These are phyloP conservation scores for Troides oblongomaculatus DNA, from an alignment of 2,888 invertebrate species.

Conservation along the genomic window DNA sequence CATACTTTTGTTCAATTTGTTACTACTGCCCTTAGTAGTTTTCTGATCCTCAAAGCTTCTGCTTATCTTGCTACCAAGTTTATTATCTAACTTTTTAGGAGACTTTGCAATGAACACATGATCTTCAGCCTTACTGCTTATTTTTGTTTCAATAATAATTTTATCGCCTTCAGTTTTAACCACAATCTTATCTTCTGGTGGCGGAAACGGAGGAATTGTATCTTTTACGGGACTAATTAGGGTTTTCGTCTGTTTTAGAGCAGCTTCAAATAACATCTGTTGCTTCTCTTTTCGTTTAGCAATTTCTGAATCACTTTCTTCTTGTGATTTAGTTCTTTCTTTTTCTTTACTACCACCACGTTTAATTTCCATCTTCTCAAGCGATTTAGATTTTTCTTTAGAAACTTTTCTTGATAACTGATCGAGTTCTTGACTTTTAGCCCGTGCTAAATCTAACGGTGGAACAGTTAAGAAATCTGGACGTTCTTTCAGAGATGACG, in stretches of 20 bases:
- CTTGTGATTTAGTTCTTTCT: slow-evolving; percentile 85
- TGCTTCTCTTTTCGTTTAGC: slow-evolving; percentile 87
- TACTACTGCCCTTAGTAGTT: slow-evolving; percentile 70
- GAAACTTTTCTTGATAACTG: slow-evolving; percentile 72
- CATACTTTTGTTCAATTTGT: slow-evolving; percentile 81
- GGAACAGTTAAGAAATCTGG: slow-evolving; percentile 77
- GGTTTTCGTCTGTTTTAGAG: slow-evolving; percentile 87
- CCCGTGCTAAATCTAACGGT: slow-evolving; percentile 78
- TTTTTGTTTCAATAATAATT: slow-evolving; percentile 85
- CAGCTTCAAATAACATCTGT: slow-evolving; percentile 87
- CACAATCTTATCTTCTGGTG: slow-evolving; percentile 86
- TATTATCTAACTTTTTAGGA: slow-evolving; percentile 84
- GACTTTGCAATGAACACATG: slow-evolving; percentile 88
- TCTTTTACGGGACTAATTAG: slow-evolving; percentile 87
- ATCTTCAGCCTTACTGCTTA: slow-evolving; percentile 86
- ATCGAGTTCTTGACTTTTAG: slow-evolving; percentile 82
- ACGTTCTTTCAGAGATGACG: slow-evolving; percentile 74
- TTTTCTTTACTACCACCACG: slow-evolving; percentile 77
- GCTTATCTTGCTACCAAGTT: slow-evolving; percentile 78
- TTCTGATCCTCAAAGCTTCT: slow-evolving; percentile 83
- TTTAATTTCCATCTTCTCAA: slow-evolving; percentile 83
- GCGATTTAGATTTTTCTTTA: slow-evolving; percentile 84
- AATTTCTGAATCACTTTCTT: slow-evolving; percentile 85
- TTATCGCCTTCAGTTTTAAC: slow-evolving; percentile 86
- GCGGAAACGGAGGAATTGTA: slow-evolving; percentile 84